A percentile compares a stretch with the other conserved stretches of the same genome.
These are phyloP conservation scores for Cyanocitta stelleri DNA, from an alignment of 2,113 vertebrate genomes.

Conservation along the genomic window DNA sequence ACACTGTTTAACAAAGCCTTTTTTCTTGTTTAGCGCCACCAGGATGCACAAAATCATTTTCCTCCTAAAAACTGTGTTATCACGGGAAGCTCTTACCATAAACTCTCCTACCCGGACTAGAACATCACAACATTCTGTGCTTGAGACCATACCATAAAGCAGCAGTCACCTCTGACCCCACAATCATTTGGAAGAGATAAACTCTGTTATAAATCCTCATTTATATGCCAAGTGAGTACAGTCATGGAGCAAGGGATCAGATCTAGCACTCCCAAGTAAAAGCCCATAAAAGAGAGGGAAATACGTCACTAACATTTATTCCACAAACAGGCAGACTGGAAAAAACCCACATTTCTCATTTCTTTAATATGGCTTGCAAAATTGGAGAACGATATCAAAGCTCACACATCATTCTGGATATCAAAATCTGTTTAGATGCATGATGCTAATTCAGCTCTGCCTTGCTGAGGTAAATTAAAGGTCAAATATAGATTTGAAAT, in stretches of 20 bases:
- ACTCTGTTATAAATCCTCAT: slow-evolving; percentile 41
- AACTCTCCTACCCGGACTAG: not conserved
- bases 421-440: not conserved
- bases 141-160: slow-evolving; percentile 13
- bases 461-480: slow-evolving; percentile 26
- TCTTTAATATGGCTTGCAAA: not conserved
- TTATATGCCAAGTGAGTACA: slow-evolving; percentile 41
- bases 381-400: not conserved
- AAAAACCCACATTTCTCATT: not conserved
- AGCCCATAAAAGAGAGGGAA: slow-evolving; percentile 4
- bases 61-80: not conserved
- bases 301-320: slow-evolving; percentile 38
- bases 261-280: slow-evolving; percentile 17
- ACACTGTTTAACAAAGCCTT: not conserved
- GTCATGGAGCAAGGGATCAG: not conserved
- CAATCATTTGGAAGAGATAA: slow-evolving; percentile 30
- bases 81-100: not conserved
- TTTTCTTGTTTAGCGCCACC: not conserved
- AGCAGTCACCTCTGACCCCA: not conserved
- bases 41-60: not conserved
- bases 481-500: slow-evolving; percentile 32
- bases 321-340: not conserved
- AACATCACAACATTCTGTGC: not conserved
- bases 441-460: not conserved
- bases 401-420: not conserved